Percentiles rank a stretch among this genome's conserved stretches.
phyloP scores from a whole-genome alignment of 2,113 vertebrate genomes.

The Rhineura floridana region DNA sequence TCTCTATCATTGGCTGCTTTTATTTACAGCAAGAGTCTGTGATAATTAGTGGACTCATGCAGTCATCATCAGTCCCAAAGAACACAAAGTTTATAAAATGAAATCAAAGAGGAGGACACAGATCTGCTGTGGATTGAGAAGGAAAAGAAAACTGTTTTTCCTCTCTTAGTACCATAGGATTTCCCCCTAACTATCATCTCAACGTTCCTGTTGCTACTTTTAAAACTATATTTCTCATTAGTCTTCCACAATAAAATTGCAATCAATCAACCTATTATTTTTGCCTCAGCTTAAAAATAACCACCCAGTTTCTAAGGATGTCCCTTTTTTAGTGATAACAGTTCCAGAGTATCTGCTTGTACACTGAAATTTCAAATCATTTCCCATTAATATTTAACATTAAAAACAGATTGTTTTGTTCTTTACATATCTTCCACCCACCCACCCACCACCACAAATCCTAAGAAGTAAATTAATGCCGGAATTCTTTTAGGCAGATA shows the following conservation, averaged over 20 bases:
- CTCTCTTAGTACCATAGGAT: background rate
- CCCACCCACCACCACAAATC: background rate
- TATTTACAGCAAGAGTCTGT: slow-evolving; percentile 54
- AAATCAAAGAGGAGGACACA: rapidly evolving
- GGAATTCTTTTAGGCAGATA: background rate
- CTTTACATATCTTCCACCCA: background rate
- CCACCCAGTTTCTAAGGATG: background rate
- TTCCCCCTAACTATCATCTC: too few relatives aligned
- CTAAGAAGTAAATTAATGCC: background rate
- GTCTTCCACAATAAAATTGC: background rate
- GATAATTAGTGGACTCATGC: slow-evolving; percentile 42
- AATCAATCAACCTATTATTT: background rate
- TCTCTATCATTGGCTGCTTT: slow-evolving; percentile 21
- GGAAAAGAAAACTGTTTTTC: background rate
- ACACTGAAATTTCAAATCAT: background rate
- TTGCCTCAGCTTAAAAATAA: background rate
- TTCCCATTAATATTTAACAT: background rate
- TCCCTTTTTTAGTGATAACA: background rate
- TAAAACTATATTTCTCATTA: background rate
- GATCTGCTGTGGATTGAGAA: background rate
- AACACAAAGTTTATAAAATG: slow-evolving; percentile 27
- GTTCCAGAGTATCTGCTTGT: background rate
- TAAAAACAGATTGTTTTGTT: background rate
- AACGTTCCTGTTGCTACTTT: background rate
- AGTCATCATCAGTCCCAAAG: slow-evolving; percentile 24